phyloP scores from a whole-genome alignment of 2,888 invertebrate genomes.

The Habrosyne pyritoides region DNA sequence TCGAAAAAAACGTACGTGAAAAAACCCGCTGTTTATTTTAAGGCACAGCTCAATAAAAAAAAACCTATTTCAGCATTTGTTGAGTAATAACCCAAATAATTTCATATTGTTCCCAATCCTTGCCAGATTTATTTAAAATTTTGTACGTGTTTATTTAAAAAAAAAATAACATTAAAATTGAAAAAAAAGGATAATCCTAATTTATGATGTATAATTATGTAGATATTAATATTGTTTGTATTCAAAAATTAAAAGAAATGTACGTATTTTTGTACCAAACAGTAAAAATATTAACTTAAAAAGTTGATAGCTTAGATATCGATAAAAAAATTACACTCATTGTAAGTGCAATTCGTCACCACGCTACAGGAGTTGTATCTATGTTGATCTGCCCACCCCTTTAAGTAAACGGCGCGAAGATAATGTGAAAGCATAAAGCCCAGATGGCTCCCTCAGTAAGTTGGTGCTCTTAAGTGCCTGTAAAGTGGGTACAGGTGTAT shows the following conservation, averaged over 20 bases:
- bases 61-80: not conserved
- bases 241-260: slow-evolving; percentile 45
- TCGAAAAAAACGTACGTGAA: too few species aligned
- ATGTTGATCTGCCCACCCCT: too few species aligned
- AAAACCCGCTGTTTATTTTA: too few species aligned
- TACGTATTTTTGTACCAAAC: slow-evolving; percentile 69
- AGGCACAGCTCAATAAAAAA: too few species aligned
- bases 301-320: slow-evolving; percentile 29
- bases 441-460: not conserved
- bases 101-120: not conserved
- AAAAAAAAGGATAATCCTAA: slow-evolving; percentile 25
- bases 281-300: slow-evolving; percentile 34
- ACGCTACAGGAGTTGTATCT: slow-evolving; percentile 9
- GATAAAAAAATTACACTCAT: slow-evolving; percentile 29
- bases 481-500: slow-evolving; percentile 9
- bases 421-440: not conserved
- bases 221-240: slow-evolving; percentile 49
- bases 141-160: not conserved
- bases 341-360: slow-evolving; percentile 12
- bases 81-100: too few species aligned
- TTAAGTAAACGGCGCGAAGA: not conserved
- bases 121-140: not conserved
- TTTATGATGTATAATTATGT: slow-evolving; percentile 44
- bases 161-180: slow-evolving; percentile 13
- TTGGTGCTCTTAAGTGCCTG: slow-evolving; percentile 8